A percentile compares a stretch with the other conserved stretches of the same genome.
Conservation (phyloP, 2,797 vertebrate genomes). For the Botia almorhae region DNA sequence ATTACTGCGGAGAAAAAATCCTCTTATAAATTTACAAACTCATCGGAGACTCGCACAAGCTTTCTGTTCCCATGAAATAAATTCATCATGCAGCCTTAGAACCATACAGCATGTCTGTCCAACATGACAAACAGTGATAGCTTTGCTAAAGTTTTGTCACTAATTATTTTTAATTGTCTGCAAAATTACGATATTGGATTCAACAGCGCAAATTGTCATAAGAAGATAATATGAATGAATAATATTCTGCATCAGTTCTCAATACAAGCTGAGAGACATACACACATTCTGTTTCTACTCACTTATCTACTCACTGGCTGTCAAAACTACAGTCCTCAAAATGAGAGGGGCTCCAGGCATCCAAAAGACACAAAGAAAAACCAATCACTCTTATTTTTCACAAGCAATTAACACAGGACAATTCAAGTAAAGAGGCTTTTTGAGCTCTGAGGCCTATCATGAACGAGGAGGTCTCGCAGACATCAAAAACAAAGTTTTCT, state of each 20-base stretch:
- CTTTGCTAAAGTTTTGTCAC: constrained; percentile 22
- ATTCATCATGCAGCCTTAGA: constrained; percentile 23
- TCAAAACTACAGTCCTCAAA: constrained; percentile 34
- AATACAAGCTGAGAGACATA: constrained; percentile 8
- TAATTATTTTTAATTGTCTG: constrained; percentile 52
- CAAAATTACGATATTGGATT: constrained; percentile 46
- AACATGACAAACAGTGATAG: constrained; percentile 16
- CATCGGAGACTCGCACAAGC: constrained; percentile 3
- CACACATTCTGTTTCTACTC: background rate
- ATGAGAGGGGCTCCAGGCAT: constrained; percentile 20
- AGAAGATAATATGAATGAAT: constrained; percentile 31
- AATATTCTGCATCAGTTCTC: constrained; percentile 17
- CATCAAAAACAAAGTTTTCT: background rate
- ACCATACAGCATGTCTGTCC: constrained; percentile 8
- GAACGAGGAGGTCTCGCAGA: constrained; percentile 10
- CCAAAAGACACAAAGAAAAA: constrained; percentile 32
- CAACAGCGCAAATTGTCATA: constrained; percentile 33
- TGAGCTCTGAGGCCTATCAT: constrained; percentile 41
- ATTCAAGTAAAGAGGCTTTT: constrained; percentile 41
- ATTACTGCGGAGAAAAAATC: constrained; percentile 48
- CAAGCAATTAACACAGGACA: constrained; percentile 50
- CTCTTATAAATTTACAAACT: constrained; percentile 8
- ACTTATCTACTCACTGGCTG: constrained; percentile 8
- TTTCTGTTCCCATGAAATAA: constrained; percentile 23
- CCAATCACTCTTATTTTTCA: constrained; percentile 26